A percentile compares a stretch with the other conserved stretches of the same genome.
These are phyloP conservation scores for Dicentrarchus labrax DNA, from an alignment of 2,113 vertebrate species.

Conservation along the genomic window DNA sequence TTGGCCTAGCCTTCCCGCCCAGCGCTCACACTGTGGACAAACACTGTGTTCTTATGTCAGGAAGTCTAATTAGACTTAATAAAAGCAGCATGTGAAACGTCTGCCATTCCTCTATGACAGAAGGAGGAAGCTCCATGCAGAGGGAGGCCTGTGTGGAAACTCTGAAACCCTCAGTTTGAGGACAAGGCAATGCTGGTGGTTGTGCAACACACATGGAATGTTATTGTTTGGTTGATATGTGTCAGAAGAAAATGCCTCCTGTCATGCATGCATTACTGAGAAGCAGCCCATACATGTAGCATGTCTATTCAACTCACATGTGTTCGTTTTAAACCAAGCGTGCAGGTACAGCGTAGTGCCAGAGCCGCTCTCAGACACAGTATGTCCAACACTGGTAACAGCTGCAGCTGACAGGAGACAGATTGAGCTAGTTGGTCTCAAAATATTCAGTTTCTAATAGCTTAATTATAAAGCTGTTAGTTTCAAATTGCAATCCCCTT, in stretches of 20 bases:
- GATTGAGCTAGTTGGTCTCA: neutral
- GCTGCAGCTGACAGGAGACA: neutral
- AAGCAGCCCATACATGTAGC: neutral
- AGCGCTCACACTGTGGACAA: slow-evolving; percentile 51
- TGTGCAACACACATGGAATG: slow-evolving; percentile 53
- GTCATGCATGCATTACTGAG: slow-evolving; percentile 29
- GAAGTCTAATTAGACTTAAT: slow-evolving; percentile 72
- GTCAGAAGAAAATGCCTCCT: slow-evolving; percentile 27
- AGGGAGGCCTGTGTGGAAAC: neutral
- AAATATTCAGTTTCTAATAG: neutral
- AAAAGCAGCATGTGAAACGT: slow-evolving; percentile 68
- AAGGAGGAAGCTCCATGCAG: slow-evolving; percentile 13
- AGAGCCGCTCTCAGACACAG: neutral
- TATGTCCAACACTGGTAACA: neutral
- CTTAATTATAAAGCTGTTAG: neutral
- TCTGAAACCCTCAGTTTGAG: neutral
- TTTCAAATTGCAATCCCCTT: neutral
- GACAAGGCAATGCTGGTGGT: slow-evolving; percentile 1
- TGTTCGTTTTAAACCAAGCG: neutral
- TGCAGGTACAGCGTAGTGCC: neutral
- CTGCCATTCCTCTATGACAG: slow-evolving; percentile 26
- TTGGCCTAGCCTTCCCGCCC: slow-evolving; percentile 32
- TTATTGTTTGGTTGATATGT: slow-evolving; percentile 28
- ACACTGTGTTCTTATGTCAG: slow-evolving; percentile 61
- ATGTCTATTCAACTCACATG: neutral